phyloP scores from a whole-genome alignment of 1,140 invertebrate species.

The Cyclargus thomasi region DNA sequence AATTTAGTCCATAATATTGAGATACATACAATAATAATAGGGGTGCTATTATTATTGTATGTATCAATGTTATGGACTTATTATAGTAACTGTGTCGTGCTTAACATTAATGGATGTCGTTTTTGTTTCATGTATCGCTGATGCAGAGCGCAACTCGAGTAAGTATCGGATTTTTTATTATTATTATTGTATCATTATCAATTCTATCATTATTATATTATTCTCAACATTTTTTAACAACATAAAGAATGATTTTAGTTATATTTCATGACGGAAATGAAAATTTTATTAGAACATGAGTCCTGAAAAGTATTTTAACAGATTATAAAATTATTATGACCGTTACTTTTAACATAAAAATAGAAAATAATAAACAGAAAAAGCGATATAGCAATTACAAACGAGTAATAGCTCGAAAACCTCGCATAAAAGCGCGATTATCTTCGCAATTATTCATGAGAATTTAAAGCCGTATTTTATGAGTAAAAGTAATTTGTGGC shows the following conservation, averaged over 20 bases:
- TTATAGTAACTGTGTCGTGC: background rate
- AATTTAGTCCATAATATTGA: too few species aligned
- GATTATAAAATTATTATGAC: too few species aligned
- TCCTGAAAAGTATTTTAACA: background rate
- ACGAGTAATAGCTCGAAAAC: background rate
- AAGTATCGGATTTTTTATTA: constrained; percentile 63
- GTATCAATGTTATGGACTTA: too few species aligned
- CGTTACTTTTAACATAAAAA: too few species aligned
- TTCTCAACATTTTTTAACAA: too few species aligned
- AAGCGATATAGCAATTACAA: background rate
- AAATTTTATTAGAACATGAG: too few species aligned
- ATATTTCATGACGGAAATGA: too few species aligned
- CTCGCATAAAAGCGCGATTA: background rate
- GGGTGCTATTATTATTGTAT: too few species aligned
- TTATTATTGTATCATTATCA: too few species aligned
- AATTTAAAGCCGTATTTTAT: constrained; percentile 7
- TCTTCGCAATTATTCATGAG: background rate
- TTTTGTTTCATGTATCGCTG: constrained; percentile 74
- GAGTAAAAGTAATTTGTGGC: constrained; percentile 3
- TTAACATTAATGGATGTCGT: background rate
- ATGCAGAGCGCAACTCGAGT: constrained; percentile 79
- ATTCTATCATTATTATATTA: too few species aligned
- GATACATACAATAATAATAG: too few species aligned
- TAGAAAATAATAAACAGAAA: background rate
- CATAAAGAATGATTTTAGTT: too few species aligned